Evolutionary conservation across 2,113 vertebrate genomes (phyloP).

Genomic region (Clarias gariepinus): DNA sequence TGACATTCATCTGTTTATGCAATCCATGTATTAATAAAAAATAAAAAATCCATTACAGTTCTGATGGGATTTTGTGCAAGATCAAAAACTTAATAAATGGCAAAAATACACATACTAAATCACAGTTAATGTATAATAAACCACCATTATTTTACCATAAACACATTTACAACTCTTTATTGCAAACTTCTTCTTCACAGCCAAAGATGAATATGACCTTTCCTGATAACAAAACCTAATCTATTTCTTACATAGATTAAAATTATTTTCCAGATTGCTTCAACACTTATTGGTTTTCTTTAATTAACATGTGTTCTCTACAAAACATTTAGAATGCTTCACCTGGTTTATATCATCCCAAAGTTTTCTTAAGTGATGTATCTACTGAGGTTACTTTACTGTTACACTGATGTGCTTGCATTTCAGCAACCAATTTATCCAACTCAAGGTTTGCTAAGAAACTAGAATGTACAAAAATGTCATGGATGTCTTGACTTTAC

Average conservation of each 20-base stretch:
- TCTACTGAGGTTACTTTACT: too few species aligned
- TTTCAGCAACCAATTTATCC: too few species aligned
- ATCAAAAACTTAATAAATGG: background rate
- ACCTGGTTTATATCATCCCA: too few species aligned
- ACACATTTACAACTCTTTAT: background rate
- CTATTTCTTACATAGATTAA: background rate
- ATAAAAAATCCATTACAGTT: too few species aligned
- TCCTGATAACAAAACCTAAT: background rate
- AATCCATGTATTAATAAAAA: too few species aligned
- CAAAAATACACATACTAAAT: background rate
- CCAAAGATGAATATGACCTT: background rate
- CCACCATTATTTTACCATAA: background rate
- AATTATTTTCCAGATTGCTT: background rate
- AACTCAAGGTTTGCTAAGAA: too few species aligned
- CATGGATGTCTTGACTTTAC: too few species aligned
- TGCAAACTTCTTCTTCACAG: background rate
- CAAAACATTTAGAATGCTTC: too few species aligned
- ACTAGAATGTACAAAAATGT: too few species aligned
- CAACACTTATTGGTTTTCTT: background rate
- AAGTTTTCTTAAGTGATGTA: too few species aligned
- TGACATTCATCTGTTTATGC: too few species aligned
- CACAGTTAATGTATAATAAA: background rate
- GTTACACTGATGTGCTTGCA: too few species aligned
- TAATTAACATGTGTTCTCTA: background rate
- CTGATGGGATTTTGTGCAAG: background rate